phyloP scores from a whole-genome alignment of 2,113 vertebrate species.

The Rhinolophus ferrumequinum region DNA sequence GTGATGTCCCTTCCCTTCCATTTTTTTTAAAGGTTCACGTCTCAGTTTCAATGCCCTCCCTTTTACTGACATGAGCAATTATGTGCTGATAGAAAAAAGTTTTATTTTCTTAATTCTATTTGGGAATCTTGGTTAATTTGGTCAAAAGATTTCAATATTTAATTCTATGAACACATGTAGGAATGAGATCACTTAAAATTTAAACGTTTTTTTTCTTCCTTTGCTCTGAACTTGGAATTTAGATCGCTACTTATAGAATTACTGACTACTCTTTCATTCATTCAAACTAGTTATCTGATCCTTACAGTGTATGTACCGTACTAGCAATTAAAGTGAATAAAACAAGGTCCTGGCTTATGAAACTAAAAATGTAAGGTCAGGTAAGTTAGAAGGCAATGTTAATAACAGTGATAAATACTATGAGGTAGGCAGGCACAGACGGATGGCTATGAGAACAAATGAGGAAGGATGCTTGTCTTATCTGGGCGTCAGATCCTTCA shows the following conservation, averaged over 20 bases:
- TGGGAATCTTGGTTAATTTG: neutral
- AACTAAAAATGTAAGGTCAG: conserved; percentile 28
- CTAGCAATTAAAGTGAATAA: neutral
- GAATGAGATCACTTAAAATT: neutral
- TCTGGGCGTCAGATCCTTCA: neutral
- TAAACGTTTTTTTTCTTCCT: neutral
- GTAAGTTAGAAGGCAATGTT: neutral
- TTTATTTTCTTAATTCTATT: conserved; percentile 21
- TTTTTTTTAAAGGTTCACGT: conserved; percentile 4
- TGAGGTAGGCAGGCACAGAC: neutral
- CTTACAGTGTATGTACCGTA: neutral
- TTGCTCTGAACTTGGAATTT: conserved; percentile 1
- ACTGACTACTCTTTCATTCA: neutral
- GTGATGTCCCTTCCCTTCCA: neutral
- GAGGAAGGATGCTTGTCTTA: neutral
- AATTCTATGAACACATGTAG: neutral
- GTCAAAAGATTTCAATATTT: conserved; percentile 8
- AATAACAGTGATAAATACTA: neutral
- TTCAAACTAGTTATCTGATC: neutral
- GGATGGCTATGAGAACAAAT: neutral
- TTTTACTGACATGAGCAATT: neutral
- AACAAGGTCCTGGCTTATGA: conserved; percentile 2
- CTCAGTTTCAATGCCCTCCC: neutral
- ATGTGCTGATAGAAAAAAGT: neutral
- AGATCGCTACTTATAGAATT: neutral